Base-by-base conservation (phyloP, 92 coral and sea anemone species). In the Heliopora coerulea region DNA sequence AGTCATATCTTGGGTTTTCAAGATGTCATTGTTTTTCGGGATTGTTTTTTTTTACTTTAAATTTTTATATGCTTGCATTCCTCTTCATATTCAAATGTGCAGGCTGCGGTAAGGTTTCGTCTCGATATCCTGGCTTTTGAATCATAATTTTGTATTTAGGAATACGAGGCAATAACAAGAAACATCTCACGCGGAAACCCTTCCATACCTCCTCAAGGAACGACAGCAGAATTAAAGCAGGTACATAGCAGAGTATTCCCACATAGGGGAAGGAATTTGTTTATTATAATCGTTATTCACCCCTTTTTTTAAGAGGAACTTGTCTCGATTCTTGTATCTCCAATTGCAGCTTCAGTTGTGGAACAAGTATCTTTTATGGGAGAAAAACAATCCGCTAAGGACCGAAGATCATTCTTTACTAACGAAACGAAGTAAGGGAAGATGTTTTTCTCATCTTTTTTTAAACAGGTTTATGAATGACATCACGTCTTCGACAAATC, bases 361-460 rank as follows among this genome's bases (percentile, higher is more conserved):
- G 98, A 93, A 90, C 65, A 93, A 84, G 77, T 93, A 93, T 65
- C 88, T 93, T 41, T 65, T 80, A 46, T 93, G 98, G 98, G 98
- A 93, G 80, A 91, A 83, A 67, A 74, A 88, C 75, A 93, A 93
- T 66, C 98, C 98, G 28, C 69, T 93, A 8, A 85, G 96, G 82
- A 82, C 86, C 28, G 96, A 93, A 23, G 98, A 93, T 58, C 86
- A 89, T 20, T 80, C 86, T 42, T 76, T 88, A 49, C 82, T 90
- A 6, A 86, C 98, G 24, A 89, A 88, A 80, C 80, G 98, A 68
- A 88, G 96, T 89, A 44, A 49, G 31, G 24, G 18, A 0, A 29
- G 25, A 20, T 33, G 3, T 35, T 31, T 37, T 66, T 8, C 27
- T 33, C 48, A 10, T n/a, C 68, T 78, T 26, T 83, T 87, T 96